Conservation (phyloP, 2,888 invertebrate species). For the Pristionchus mayeri region DNA sequence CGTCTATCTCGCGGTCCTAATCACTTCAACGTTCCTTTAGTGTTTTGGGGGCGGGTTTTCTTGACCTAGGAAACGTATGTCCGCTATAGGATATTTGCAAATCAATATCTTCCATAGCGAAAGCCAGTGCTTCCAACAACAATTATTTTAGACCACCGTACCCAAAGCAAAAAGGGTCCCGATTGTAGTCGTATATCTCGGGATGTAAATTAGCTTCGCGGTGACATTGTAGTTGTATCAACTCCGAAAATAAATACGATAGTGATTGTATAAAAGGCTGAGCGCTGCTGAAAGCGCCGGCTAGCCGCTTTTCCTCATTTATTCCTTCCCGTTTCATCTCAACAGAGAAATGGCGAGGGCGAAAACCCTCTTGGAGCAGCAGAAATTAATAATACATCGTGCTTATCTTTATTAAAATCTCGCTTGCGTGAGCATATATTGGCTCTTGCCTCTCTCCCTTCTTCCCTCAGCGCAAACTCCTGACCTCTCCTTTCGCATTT, state of each 20-base stretch:
- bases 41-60: too few relatives aligned
- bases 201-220: too few relatives aligned
- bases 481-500: neutral
- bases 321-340: constrained; percentile 5
- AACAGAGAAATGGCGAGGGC: neutral
- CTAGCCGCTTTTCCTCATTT: neutral
- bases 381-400: constrained; percentile 42
- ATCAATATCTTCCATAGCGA: too few relatives aligned
- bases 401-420: constrained; percentile 44
- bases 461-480: neutral
- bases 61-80: too few relatives aligned
- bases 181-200: too few relatives aligned
- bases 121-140: too few relatives aligned
- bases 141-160: constrained; percentile 1
- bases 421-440: constrained; percentile 28
- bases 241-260: too few relatives aligned
- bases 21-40: too few relatives aligned
- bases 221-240: constrained; percentile 12
- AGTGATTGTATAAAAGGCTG: neutral
- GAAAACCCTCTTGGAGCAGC: constrained; percentile 23
- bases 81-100: too few relatives aligned
- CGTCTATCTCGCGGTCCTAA: too few relatives aligned
- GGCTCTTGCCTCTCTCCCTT: constrained; percentile 6
- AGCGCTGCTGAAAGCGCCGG: neutral
- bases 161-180: neutral